These are phyloP conservation scores for Nycticorax nycticorax DNA, from an alignment of 2,113 vertebrate genomes.

Conservation along the genomic window DNA sequence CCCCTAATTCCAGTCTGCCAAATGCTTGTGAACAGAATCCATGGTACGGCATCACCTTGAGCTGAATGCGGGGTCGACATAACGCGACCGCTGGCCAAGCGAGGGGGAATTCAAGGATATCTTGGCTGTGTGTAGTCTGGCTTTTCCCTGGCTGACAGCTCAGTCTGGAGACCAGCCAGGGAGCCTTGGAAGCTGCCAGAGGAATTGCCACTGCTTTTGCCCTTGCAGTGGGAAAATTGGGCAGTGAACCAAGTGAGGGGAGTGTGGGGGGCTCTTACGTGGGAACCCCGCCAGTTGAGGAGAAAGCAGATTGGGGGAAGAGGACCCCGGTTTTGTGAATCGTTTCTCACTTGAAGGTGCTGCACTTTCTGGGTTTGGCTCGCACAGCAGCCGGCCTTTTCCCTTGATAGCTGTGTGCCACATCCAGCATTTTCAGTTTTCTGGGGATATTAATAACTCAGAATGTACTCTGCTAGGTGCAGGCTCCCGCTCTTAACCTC, in stretches of 20 bases:
- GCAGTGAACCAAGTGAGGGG: neutral
- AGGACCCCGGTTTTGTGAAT: neutral
- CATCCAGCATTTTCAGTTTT: neutral
- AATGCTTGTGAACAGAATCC: neutral
- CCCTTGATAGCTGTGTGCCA: constrained; percentile 21
- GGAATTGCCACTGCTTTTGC: neutral
- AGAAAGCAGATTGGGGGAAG: neutral
- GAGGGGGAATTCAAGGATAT: neutral
- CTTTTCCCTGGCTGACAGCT: neutral
- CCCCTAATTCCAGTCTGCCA: neutral
- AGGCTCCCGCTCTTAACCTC: neutral
- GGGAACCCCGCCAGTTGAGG: fast-evolving
- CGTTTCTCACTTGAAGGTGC: fast-evolving
- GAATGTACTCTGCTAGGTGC: neutral
- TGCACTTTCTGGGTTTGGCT: neutral
- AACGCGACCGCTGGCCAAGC: fast-evolving
- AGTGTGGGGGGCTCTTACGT: neutral
- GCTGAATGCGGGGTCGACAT: fast-evolving
- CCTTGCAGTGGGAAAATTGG: neutral
- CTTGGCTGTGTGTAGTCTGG: neutral
- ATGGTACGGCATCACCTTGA: neutral
- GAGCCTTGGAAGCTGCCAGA: neutral
- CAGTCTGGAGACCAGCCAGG: neutral
- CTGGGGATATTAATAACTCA: constrained; percentile 19
- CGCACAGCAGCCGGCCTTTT: neutral